phyloP scores from a whole-genome alignment of 2,113 vertebrate species.

The Azemiops feae region DNA sequence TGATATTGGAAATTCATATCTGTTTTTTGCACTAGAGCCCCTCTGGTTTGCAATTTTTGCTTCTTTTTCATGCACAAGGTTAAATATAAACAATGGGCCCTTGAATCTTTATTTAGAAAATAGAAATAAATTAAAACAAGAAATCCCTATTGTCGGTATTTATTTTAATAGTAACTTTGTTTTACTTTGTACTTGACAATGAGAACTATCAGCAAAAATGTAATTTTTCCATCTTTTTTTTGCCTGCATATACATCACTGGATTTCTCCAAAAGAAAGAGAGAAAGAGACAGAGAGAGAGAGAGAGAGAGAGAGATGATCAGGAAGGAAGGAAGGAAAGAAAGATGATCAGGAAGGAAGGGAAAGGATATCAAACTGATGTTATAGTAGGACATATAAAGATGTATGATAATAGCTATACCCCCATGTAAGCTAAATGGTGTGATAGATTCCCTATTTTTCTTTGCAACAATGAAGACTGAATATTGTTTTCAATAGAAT shows the following conservation, averaged over 20 bases:
- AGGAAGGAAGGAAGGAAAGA: rapidly evolving
- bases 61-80: background rate
- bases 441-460: background rate
- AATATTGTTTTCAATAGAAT: background rate
- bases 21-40: no score
- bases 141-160: background rate
- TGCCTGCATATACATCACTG: background rate
- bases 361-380: background rate
- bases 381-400: background rate
- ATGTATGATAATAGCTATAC: background rate
- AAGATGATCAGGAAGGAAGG: rapidly evolving
- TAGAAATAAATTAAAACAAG: background rate
- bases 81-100: background rate
- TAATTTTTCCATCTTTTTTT: background rate
- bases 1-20: background rate
- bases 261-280: background rate
- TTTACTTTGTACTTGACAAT: background rate
- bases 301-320: no score
- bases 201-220: background rate
- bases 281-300: no score
- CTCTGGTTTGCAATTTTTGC: background rate
- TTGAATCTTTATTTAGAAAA: background rate
- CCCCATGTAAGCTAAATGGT: background rate
- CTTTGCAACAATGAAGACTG: background rate
- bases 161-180: background rate